Conservation (phyloP, 64 coral and sea anemone genomes). For the Montipora capricornis region DNA sequence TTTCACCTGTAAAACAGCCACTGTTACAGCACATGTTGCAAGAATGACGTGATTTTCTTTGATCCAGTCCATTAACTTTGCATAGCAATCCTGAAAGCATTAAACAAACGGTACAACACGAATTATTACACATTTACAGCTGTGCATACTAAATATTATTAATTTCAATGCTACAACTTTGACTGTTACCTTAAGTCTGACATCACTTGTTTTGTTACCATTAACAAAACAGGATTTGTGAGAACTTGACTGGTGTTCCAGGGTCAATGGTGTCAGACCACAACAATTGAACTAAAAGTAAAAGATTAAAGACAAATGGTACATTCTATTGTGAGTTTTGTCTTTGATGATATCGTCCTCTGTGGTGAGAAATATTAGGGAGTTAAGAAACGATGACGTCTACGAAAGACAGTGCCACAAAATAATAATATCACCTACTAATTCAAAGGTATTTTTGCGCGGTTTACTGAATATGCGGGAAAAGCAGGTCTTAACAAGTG, state of each 20-base stretch:
- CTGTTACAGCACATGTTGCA: constrained; percentile 54
- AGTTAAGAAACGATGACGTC: no score
- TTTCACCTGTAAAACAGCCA: constrained; percentile 74
- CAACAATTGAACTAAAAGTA: constrained; percentile 52
- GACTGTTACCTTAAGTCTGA: constrained; percentile 59
- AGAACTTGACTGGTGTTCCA: constrained; percentile 59
- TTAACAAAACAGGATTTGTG: constrained; percentile 72
- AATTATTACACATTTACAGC: no score
- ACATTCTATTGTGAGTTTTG: no score
- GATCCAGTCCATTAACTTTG: constrained; percentile 61
- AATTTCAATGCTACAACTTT: not conserved
- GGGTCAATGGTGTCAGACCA: constrained; percentile 47
- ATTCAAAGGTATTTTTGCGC: no score
- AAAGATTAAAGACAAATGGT: no score
- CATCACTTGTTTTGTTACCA: constrained; percentile 29
- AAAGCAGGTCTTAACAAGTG: no score
- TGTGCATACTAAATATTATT: no score
- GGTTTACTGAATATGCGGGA: no score
- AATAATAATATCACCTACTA: no score
- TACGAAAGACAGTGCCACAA: no score
- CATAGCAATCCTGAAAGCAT: constrained; percentile 68
- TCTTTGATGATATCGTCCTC: no score
- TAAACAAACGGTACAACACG: not conserved
- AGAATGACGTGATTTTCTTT: constrained; percentile 64
- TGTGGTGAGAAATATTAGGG: no score